phyloP scores from a whole-genome alignment of 2,113 vertebrate species.

The Limanda limanda region DNA sequence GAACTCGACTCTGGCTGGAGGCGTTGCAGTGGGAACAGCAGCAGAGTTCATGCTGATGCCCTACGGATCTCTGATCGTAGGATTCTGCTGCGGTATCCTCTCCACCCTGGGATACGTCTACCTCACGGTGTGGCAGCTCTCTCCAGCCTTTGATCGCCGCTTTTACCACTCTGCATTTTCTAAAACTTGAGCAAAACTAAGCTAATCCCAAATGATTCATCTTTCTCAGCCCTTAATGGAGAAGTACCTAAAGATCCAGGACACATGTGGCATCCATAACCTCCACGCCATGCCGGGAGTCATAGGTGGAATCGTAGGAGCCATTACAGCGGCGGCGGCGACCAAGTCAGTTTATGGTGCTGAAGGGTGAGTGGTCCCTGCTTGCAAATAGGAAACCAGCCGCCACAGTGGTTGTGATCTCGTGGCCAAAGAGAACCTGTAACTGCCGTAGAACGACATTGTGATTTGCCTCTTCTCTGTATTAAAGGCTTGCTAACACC shows the following conservation, averaged over 20 bases:
- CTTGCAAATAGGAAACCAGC: constrained; percentile 1
- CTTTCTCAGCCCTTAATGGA: constrained; percentile 90
- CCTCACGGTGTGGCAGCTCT: constrained; percentile 76
- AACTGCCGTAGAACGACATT: neutral
- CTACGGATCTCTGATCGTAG: constrained; percentile 92
- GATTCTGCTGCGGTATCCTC: constrained; percentile 89
- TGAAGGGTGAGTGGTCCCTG: constrained; percentile 82
- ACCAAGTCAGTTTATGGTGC: constrained; percentile 80
- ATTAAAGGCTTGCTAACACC: constrained; percentile 81
- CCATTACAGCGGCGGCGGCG: constrained; percentile 89
- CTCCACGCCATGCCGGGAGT: constrained; percentile 95
- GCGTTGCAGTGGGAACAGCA: constrained; percentile 93
- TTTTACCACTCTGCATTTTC: neutral
- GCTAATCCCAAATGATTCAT: neutral
- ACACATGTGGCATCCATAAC: constrained; percentile 97
- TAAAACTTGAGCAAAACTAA: no score
- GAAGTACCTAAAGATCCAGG: constrained; percentile 89
- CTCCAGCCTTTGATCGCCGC: neutral
- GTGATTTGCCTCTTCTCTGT: neutral
- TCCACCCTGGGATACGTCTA: constrained; percentile 92
- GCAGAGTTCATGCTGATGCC: constrained; percentile 96
- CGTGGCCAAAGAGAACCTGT: neutral
- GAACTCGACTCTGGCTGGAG: constrained; percentile 93
- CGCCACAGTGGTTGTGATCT: neutral
- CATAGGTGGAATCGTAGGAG: constrained; percentile 93